A percentile compares a stretch with the other conserved stretches of the same genome.
Conservation (phyloP, 2,888 invertebrate species). For the Drosophila eohydei region DNA sequence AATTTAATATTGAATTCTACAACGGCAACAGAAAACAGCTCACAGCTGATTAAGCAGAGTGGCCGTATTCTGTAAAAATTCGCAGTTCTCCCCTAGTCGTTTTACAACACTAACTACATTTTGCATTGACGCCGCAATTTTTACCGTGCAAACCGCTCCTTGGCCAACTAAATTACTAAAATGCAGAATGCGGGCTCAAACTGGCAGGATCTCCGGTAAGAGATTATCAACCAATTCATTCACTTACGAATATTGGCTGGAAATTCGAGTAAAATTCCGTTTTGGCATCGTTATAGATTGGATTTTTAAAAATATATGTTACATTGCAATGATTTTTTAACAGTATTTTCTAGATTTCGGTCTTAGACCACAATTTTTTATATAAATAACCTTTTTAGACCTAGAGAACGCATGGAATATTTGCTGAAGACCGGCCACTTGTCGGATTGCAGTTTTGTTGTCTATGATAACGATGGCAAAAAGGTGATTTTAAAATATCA, state of each 20-base stretch:
- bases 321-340: neutral
- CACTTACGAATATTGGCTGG: neutral
- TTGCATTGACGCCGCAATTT: slow-evolving; percentile 14
- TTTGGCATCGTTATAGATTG: neutral
- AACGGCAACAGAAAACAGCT: slow-evolving; percentile 34
- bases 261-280: neutral
- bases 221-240: neutral
- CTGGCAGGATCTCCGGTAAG: slow-evolving; percentile 48
- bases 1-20: slow-evolving; percentile 52
- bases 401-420: slow-evolving; percentile 52
- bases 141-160: neutral
- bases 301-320: neutral
- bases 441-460: slow-evolving; percentile 57
- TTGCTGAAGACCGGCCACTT: slow-evolving; percentile 50
- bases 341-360: too few relatives aligned
- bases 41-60: slow-evolving; percentile 43
- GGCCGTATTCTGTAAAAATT: slow-evolving; percentile 24
- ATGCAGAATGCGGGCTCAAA: slow-evolving; percentile 22
- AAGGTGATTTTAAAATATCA: slow-evolving; percentile 50
- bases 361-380: neutral
- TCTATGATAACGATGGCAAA: slow-evolving; percentile 37
- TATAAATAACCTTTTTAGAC: slow-evolving; percentile 12
- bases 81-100: neutral
- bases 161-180: neutral
- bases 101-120: slow-evolving; percentile 32